Evolutionary conservation across 2,113 vertebrate species (phyloP), one percentile per base, ranked within the genome.

Genomic region (Raphicerus campestris): DNA sequence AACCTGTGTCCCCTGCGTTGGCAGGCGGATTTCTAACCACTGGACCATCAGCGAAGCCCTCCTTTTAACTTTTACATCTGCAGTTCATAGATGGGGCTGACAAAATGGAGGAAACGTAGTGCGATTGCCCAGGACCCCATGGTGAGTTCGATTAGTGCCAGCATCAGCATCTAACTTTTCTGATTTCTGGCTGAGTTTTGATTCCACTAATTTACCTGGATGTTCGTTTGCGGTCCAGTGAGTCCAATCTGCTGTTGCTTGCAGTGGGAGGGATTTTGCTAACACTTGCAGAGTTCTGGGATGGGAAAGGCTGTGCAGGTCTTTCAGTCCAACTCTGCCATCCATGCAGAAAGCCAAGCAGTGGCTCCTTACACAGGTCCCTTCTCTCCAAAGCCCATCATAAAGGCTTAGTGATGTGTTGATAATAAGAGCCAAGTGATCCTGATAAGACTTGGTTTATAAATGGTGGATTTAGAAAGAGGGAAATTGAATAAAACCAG

Each of bases 401-500:
- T 39, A 35, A 55, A 88, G 11, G 26, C 61, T 58, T 32, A 91
- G 39, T 17, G 45, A 6, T 19, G 2, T 42, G 22, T 7, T 42
- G 70, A 22, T 78, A 42, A 24, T 14, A 53, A 75, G 1, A 55
- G 58, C 14, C n/a, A 91, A 93, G 7, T 32, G 32, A 53, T n/a
- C 8, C 32, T 51, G 6, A 1, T 63, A 58, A 78, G 56, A 58
- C 63, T 63, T 75, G 49, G 6, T 87, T 81, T 61, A 14, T 90
- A 80, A 73, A 61, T 20, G 35, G 30, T 88, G 61, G 8, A 53
- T 28, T 80, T 60, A 77, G 66, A 77, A 88, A 47, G 32, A 49
- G 60, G 32, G 80, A 92, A 51, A 93, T 58, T 78, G 77, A 81
- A 42, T 86, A 73, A 92, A 95, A 84, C 14, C 15, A 87, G 51